Evolutionary conservation across 1,140 invertebrate genomes (phyloP).

Genomic region (Ylistrum balloti): DNA sequence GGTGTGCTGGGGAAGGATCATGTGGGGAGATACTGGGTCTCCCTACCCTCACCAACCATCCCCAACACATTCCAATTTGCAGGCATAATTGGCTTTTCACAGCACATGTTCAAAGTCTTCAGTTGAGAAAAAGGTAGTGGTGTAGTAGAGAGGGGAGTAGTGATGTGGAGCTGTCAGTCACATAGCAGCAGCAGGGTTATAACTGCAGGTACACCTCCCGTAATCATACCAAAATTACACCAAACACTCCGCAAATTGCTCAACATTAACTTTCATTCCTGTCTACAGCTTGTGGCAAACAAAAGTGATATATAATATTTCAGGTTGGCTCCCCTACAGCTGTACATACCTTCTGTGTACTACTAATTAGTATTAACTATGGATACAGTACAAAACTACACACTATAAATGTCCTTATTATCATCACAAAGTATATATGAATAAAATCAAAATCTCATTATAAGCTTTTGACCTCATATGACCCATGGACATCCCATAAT

Average conservation of each 20-base stretch:
- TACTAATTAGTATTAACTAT: neutral
- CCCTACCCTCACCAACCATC: neutral
- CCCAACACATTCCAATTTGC: slow-evolving; percentile 37
- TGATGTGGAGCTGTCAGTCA: neutral
- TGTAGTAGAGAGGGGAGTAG: neutral
- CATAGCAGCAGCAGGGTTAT: neutral
- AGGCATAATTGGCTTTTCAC: slow-evolving; percentile 33
- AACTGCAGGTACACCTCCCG: neutral
- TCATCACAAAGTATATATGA: neutral
- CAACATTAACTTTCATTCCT: slow-evolving; percentile 28
- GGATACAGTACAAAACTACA: neutral
- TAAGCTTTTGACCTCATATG: neutral
- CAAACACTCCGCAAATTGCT: slow-evolving; percentile 14
- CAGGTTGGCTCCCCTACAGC: neutral
- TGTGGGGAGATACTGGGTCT: neutral
- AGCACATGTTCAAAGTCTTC: slow-evolving; percentile 38
- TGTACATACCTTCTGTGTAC: neutral
- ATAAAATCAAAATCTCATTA: slow-evolving; percentile 40
- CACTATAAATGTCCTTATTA: neutral
- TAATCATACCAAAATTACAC: slow-evolving; percentile 35
- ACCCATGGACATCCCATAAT: neutral
- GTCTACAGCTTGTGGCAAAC: slow-evolving; percentile 23
- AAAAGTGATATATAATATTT: slow-evolving; percentile 23
- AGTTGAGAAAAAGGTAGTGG: neutral
- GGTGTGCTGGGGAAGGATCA: neutral